Evolutionary conservation across 92 coral and sea anemone genomes (phyloP).

Genomic region (Epizoanthus illoricatus): DNA sequence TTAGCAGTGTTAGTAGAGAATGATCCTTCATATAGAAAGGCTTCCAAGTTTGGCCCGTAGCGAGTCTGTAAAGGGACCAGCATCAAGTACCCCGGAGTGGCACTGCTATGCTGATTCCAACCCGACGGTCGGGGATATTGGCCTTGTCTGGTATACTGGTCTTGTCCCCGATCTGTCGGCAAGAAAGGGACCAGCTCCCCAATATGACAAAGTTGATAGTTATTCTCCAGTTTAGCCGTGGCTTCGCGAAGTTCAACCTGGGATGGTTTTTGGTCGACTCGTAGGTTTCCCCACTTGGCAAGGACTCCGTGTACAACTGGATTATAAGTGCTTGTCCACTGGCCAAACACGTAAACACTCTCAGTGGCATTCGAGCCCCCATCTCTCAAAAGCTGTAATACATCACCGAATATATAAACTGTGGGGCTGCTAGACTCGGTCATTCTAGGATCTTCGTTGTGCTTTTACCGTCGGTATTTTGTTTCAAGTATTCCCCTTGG

Average conservation of each 20-base stretch:
- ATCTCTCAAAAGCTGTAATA: background rate
- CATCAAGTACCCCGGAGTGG: slow-evolving; percentile 1
- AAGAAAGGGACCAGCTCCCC: background rate
- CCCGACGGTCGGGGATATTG: too few species aligned
- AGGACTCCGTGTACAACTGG: slow-evolving; percentile 35
- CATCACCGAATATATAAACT: slow-evolving; percentile 24
- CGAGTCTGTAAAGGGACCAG: background rate
- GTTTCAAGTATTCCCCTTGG: too few species aligned
- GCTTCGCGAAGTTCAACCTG: background rate
- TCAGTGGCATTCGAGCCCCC: background rate
- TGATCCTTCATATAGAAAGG: background rate
- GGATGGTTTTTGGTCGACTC: background rate
- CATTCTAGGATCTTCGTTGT: background rate
- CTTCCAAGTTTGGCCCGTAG: background rate
- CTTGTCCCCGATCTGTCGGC: background rate
- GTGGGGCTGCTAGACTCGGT: background rate
- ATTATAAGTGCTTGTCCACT: slow-evolving; percentile 30
- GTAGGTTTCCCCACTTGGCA: slow-evolving; percentile 12
- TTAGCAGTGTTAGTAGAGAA: too few species aligned
- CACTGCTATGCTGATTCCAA: too few species aligned
- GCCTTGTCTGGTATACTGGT: background rate
- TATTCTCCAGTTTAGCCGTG: background rate
- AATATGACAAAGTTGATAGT: slow-evolving; percentile 11
- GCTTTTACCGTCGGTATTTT: too few species aligned
- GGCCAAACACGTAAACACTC: slow-evolving; percentile 18